Conservation (phyloP, 2,113 vertebrate species). For the Tetrax tetrax region DNA sequence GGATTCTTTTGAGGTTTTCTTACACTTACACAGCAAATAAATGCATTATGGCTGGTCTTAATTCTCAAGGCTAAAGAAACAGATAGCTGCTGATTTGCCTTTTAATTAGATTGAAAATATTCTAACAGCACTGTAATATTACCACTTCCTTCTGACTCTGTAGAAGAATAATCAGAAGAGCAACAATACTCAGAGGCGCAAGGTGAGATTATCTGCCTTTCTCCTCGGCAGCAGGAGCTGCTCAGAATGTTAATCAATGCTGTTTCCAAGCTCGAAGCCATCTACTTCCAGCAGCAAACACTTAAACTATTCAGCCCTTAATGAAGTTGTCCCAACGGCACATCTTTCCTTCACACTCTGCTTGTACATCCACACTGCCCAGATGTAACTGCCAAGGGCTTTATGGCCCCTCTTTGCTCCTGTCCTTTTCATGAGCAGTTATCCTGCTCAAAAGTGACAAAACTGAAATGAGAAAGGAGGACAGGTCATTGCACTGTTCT, state of each 20-base stretch:
- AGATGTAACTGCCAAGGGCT: not conserved
- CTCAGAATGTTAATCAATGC: constrained; percentile 17
- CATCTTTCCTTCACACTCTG: not conserved
- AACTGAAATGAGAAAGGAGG: not conserved
- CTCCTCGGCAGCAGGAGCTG: not conserved
- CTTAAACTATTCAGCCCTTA: not conserved
- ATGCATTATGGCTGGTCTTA: not conserved
- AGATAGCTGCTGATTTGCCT: not conserved
- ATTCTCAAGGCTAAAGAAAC: not conserved
- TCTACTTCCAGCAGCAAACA: not conserved
- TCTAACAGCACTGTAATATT: not conserved
- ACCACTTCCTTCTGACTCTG: not conserved
- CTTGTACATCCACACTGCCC: not conserved
- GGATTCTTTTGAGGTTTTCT: not conserved
- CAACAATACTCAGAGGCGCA: not conserved
- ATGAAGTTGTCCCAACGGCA: not conserved
- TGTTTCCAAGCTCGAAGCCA: not conserved
- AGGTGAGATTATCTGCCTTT: constrained; percentile 35
- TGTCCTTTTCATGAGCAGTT: not conserved
- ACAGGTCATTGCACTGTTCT: not conserved
- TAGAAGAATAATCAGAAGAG: constrained; percentile 36
- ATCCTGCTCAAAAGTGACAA: not conserved
- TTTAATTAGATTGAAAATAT: not conserved
- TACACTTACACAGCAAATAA: not conserved
- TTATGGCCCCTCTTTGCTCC: not conserved